Evolutionary conservation across 2,888 invertebrate genomes (phyloP).

Genomic region (Leptothorax acervorum): DNA sequence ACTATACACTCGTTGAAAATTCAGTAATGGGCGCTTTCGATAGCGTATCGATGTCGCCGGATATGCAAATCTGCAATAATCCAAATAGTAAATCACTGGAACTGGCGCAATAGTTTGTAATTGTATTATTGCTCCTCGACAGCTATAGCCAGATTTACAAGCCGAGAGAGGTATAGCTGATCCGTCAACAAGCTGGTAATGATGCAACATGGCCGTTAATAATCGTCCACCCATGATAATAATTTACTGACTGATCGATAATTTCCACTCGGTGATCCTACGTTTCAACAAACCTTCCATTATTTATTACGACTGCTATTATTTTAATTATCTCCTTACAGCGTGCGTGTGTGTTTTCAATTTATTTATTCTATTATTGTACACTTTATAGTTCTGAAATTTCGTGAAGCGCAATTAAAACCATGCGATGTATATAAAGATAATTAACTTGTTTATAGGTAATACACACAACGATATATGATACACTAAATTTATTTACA

Average conservation of each 20-base stretch:
- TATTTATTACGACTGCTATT: constrained; percentile 12
- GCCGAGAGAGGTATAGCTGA: constrained; percentile 26
- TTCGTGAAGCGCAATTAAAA: constrained; percentile 14
- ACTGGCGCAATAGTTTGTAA: constrained; percentile 53
- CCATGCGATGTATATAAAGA: background rate
- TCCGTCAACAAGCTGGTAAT: constrained; percentile 56
- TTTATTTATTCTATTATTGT: constrained; percentile 6
- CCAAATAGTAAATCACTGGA: constrained; percentile 54
- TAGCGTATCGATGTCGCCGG: constrained; percentile 45
- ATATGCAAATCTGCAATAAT: constrained; percentile 55
- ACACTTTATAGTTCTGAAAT: constrained; percentile 15
- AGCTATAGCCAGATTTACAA: constrained; percentile 49
- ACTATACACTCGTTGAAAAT: constrained; percentile 21
- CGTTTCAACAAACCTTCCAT: constrained; percentile 9
- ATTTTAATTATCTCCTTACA: constrained; percentile 5
- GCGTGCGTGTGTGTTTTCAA: background rate
- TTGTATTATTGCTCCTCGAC: constrained; percentile 54
- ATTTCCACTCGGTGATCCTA: constrained; percentile 32
- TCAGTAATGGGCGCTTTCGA: constrained; percentile 36
- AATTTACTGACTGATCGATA: constrained; percentile 47
- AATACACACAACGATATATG: constrained; percentile 1
- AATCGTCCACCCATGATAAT: constrained; percentile 35
- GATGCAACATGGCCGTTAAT: constrained; percentile 50
- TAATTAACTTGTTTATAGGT: constrained; percentile 27
- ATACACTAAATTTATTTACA: constrained; percentile 31